Evolutionary conservation across 2,888 invertebrate species (phyloP).

Genomic region (Lomographa bimaculata): DNA sequence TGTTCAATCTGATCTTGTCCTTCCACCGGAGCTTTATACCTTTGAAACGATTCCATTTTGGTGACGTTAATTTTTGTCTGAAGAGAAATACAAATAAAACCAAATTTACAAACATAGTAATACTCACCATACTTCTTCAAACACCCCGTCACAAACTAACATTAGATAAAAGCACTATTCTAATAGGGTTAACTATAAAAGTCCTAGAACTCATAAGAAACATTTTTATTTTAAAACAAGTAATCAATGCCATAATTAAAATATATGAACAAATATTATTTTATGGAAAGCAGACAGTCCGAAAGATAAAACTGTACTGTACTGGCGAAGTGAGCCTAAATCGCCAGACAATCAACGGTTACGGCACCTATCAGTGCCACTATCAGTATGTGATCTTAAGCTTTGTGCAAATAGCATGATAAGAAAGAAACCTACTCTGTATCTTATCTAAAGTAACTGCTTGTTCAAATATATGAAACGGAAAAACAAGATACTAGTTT

Average conservation of each 20-base stretch:
- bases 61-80: constrained; percentile 99
- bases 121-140: constrained; percentile 62
- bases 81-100: constrained; percentile 60
- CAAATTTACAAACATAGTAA: constrained; percentile 26
- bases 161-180: constrained; percentile 52
- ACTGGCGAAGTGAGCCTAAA: constrained; percentile 51
- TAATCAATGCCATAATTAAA: constrained; percentile 63
- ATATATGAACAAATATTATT: constrained; percentile 40
- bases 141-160: constrained; percentile 63
- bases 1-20: constrained; percentile 99
- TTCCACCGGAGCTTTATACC: constrained; percentile 98
- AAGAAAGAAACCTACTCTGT: constrained; percentile 63
- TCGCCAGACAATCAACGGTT: constrained; percentile 56
- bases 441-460: constrained; percentile 69
- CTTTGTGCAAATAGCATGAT: constrained; percentile 75
- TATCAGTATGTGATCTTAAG: constrained; percentile 77
- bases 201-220: constrained; percentile 59
- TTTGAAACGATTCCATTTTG: constrained; percentile 99
- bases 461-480: constrained; percentile 47
- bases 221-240: constrained; percentile 64
- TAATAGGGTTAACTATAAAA: constrained; percentile 59
- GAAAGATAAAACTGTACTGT: constrained; percentile 56
- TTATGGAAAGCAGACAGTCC: constrained; percentile 51
- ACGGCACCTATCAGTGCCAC: constrained; percentile 61
- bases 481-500: constrained; percentile 3